A percentile compares a stretch with the other conserved stretches of the same genome.
Evolutionary conservation across 64 coral and sea anemone species (phyloP).

Genomic region (Catalaphyllia jardinei): DNA sequence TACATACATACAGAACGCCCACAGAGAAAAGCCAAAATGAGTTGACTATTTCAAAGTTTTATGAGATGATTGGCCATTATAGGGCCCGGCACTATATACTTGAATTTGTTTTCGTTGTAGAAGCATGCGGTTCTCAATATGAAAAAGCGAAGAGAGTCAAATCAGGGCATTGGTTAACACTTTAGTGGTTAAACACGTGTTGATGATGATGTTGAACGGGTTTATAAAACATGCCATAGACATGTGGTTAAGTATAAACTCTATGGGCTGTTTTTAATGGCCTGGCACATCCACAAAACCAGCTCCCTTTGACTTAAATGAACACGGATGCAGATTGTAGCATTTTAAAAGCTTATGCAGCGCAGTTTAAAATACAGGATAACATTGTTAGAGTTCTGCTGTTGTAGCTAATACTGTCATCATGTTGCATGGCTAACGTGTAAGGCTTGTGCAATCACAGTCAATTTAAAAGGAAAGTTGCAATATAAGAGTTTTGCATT

Average conservation of each 20-base stretch:
- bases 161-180: conserved; percentile 11
- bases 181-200: conserved; percentile 31
- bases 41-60: neutral
- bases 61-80: neutral
- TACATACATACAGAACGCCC: neutral
- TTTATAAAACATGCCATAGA: conserved; percentile 50
- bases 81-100: conserved; percentile 1
- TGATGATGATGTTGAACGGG: conserved; percentile 16
- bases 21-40: conserved; percentile 21
- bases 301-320: neutral
- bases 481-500: too few relatives aligned
- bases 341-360: too few relatives aligned
- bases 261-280: conserved; percentile 25
- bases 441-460: neutral
- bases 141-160: conserved; percentile 1
- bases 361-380: too few relatives aligned
- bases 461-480: too few relatives aligned
- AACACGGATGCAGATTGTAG: too few relatives aligned
- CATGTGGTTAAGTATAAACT: conserved; percentile 18
- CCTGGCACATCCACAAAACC: neutral
- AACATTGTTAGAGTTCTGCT: neutral
- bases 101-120: conserved; percentile 43
- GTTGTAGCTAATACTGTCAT: neutral
- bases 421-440: neutral
- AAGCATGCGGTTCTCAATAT: neutral